phyloP scores from a whole-genome alignment of 2,113 vertebrate genomes.

The Sphyrna mokarran region DNA sequence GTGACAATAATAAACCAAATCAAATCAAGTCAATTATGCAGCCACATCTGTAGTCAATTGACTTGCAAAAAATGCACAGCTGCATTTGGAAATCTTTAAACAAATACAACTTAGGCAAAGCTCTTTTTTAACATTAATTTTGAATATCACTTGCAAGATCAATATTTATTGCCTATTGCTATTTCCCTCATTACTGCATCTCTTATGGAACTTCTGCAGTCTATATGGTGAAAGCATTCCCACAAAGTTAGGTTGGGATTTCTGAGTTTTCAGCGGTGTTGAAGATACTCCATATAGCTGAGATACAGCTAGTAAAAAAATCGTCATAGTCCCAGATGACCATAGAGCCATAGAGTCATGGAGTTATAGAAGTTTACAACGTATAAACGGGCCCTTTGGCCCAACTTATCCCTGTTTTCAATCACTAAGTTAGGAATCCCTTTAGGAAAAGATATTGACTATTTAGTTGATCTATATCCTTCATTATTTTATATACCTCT shows the following conservation, averaged over 20 bases:
- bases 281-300: not conserved
- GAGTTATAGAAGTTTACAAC: no score
- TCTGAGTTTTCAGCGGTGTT: not conserved
- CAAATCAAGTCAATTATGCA: no score
- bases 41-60: not conserved
- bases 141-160: not conserved
- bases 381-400: no score
- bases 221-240: not conserved
- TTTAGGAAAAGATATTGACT: no score
- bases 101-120: not conserved
- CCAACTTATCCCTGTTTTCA: no score
- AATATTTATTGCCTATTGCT: not conserved
- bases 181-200: not conserved
- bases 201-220: not conserved
- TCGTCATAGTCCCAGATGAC: no score
- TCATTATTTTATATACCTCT: no score
- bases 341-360: no score
- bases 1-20: no score
- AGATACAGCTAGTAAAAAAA: not conserved
- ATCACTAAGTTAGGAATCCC: no score
- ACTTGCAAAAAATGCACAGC: not conserved
- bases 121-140: not conserved
- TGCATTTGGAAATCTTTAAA: not conserved
- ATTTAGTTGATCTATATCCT: no score
- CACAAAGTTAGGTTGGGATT: not conserved